phyloP scores from a whole-genome alignment of 2,888 invertebrate genomes.

The Hanleya hanleyi region DNA sequence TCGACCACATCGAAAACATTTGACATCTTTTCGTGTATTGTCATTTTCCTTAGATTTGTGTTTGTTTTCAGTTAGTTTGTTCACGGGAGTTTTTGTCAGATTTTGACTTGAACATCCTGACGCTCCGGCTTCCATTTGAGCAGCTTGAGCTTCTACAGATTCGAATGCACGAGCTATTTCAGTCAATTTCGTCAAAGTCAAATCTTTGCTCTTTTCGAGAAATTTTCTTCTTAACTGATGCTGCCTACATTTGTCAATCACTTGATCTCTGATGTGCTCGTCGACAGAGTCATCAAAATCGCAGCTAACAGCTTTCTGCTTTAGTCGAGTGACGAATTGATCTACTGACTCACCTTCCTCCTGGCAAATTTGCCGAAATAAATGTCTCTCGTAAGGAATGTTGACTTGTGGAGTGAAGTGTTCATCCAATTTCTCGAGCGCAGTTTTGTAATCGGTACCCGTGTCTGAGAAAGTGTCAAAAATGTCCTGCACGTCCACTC shows the following conservation, averaged over 20 bases:
- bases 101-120: too few species aligned
- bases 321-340: slow-evolving; percentile 29
- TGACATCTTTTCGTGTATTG: too few species aligned
- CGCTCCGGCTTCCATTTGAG: background rate
- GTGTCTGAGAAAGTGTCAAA: background rate
- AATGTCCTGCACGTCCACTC: slow-evolving; percentile 29
- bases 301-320: slow-evolving; percentile 28
- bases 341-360: slow-evolving; percentile 24
- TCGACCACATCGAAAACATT: background rate
- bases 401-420: background rate
- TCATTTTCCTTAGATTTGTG: too few species aligned
- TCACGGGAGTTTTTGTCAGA: too few species aligned
- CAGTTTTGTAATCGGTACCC: background rate
- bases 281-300: slow-evolving; percentile 26
- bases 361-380: slow-evolving; percentile 28
- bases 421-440: background rate
- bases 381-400: slow-evolving; percentile 19
- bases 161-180: slow-evolving; percentile 25
- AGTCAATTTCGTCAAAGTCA: slow-evolving; percentile 20
- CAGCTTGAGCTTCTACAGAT: background rate
- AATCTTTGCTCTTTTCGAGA: slow-evolving; percentile 22
- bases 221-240: slow-evolving; percentile 26
- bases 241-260: slow-evolving; percentile 30
- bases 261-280: slow-evolving; percentile 33
- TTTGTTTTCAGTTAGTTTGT: too few species aligned